Percentiles rank a stretch among this genome's conserved stretches.
Conservation (phyloP, 1,140 invertebrate genomes). For the Drosophila kepulauana region DNA sequence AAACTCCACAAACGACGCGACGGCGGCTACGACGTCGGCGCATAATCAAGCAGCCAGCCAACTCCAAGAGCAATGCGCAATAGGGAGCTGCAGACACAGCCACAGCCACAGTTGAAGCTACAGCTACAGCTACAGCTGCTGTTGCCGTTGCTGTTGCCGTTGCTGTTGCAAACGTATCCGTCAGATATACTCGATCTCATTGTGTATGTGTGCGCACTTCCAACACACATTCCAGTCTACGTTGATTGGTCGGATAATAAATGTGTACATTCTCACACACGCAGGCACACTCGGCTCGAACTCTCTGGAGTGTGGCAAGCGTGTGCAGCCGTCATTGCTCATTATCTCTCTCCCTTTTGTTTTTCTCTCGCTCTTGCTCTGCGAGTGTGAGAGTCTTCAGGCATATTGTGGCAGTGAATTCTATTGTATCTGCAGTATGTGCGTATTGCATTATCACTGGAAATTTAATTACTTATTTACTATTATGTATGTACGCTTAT, state of each 20-base stretch:
- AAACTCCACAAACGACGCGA: constrained; percentile 58
- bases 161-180: constrained; percentile 25
- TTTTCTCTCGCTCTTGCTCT: neutral
- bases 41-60: constrained; percentile 65
- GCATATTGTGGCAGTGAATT: neutral
- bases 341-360: constrained; percentile 24
- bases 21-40: constrained; percentile 62
- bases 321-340: constrained; percentile 34
- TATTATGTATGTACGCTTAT: constrained; percentile 57
- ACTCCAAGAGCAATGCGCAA: constrained; percentile 39
- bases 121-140: constrained; percentile 1
- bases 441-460: constrained; percentile 48
- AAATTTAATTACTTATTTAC: constrained; percentile 77
- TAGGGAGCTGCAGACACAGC: constrained; percentile 35
- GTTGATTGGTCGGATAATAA: constrained; percentile 77
- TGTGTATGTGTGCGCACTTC: constrained; percentile 27
- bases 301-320: constrained; percentile 33
- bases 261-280: constrained; percentile 21
- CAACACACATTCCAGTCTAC: constrained; percentile 60
- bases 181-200: constrained; percentile 27
- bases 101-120: neutral
- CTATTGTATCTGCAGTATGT: constrained; percentile 23
- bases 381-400: constrained; percentile 16
- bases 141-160: neutral
- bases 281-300: neutral